Evolutionary conservation across 2,888 invertebrate genomes (phyloP).

Genomic region (Macrosiphum euphorbiae): DNA sequence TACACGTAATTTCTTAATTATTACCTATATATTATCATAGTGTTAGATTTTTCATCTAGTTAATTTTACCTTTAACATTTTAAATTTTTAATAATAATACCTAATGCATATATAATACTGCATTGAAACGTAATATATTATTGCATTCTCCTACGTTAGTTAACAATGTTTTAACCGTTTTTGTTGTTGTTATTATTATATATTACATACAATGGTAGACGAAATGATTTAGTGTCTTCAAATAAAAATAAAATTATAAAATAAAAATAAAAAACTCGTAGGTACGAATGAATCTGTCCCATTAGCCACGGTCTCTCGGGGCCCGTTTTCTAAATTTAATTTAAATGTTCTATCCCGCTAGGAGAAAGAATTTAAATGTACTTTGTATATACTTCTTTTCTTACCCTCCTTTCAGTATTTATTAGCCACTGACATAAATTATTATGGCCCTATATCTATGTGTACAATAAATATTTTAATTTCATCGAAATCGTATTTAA

Average conservation of each 20-base stretch:
- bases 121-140: not conserved
- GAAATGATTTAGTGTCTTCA: constrained; percentile 42
- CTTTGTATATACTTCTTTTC: constrained; percentile 20
- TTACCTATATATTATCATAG: not conserved
- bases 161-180: not conserved
- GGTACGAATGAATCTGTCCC: constrained; percentile 30
- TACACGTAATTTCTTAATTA: not conserved
- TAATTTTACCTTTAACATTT: not conserved
- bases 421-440: constrained; percentile 47
- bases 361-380: constrained; percentile 38
- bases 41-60: not conserved
- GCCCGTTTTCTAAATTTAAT: constrained; percentile 55
- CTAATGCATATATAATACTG: not conserved
- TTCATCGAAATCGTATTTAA: constrained; percentile 34
- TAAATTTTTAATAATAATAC: too few relatives aligned
- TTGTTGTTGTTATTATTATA: not conserved
- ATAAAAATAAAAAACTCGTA: constrained; percentile 11
- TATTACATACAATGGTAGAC: not conserved
- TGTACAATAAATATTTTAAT: constrained; percentile 47
- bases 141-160: not conserved
- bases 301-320: constrained; percentile 49
- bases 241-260: not conserved
- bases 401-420: constrained; percentile 36
- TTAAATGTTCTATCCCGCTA: constrained; percentile 31
- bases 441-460: constrained; percentile 10